A percentile compares a stretch with the other conserved stretches of the same genome.
phyloP scores from a whole-genome alignment of 2,888 invertebrate genomes.

The Oligia fasciuncula region DNA sequence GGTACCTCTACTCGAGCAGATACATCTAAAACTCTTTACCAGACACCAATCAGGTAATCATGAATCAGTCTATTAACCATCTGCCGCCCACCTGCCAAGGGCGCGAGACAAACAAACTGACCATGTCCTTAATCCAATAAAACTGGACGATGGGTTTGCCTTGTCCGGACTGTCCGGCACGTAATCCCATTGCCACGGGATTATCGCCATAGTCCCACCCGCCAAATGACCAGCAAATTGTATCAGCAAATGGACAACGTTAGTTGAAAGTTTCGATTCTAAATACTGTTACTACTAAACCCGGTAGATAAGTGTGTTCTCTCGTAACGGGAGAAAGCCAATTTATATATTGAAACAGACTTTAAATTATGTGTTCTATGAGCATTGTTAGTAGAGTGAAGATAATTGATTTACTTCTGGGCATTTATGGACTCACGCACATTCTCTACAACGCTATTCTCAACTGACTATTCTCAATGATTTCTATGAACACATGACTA shows the following conservation, averaged over 20 bases:
- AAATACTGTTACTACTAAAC: conserved; percentile 27
- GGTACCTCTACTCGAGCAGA: background rate
- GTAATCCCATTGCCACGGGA: conserved; percentile 84
- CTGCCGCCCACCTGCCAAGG: conserved; percentile 67
- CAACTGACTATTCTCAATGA: background rate
- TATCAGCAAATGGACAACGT: conserved; percentile 48
- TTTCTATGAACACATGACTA: background rate
- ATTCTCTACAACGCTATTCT: background rate
- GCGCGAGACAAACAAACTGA: conserved; percentile 72
- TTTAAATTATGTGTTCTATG: conserved; percentile 1
- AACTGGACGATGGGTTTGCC: conserved; percentile 79
- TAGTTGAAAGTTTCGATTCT: conserved; percentile 34
- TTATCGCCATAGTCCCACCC: conserved; percentile 72
- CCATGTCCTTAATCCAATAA: conserved; percentile 80
- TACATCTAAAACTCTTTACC: conserved; percentile 1
- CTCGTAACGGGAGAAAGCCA: conserved; percentile 28
- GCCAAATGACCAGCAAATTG: conserved; percentile 73
- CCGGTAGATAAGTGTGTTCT: conserved; percentile 33
- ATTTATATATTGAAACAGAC: conserved; percentile 18
- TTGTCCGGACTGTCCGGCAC: conserved; percentile 80
- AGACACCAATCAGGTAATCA: conserved; percentile 65
- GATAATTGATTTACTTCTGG: conserved; percentile 10
- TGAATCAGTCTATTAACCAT: conserved; percentile 61
- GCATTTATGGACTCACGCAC: conserved; percentile 15
- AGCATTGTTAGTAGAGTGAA: conserved; percentile 7